Base-by-base conservation (phyloP, 2,888 invertebrate species). In the Aelia acuminata region DNA sequence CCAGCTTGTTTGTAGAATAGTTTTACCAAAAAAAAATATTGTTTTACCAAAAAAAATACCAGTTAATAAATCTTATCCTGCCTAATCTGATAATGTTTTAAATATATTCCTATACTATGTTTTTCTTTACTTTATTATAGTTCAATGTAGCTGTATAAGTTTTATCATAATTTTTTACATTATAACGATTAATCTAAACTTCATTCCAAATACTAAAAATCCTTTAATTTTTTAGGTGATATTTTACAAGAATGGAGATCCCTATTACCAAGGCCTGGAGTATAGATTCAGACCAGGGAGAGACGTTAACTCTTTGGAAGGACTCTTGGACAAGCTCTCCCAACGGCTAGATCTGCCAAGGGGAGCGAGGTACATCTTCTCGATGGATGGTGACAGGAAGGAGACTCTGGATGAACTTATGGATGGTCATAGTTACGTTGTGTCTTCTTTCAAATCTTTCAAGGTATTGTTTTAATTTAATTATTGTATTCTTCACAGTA, bases 171-270 rank as follows among this genome's bases (percentile, higher is more conserved):
- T n/a, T n/a, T 53, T 20, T 53, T 20, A n/a, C 7, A 20, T 53
- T n/a, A 10, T n/a, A 10, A 53, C n/a, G n/a, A 53, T 53, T 10
- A n/a, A 3, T n/a, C 5, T 53, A 1, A 53, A n/a, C n/a, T 15
- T 57, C 3, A 13, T 80, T 80, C 13, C 8, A 80, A 26, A n/a
- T 85, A 26, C 11, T 49, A 49, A 31, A 48, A 0, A 47, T 18
- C 3, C 49, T 84, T 31, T 15, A 43, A 31, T 47, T 88, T 90
- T 88, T 89, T 94, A 97, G 87, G 96, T 98, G 89, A 95, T 96
- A 1, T 98, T 98, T 93, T 98, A 96, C 93, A 95, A 97, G 92
- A 98, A 98, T 94, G 98, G 98, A 5, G 98, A 98, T 92, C 96
- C 97, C 0, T 97, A 97, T 92, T 97, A 96, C 92, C 97, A 97